Conservation (phyloP, 2,113 vertebrate species). For the Onychorhynchus coronatus region DNA sequence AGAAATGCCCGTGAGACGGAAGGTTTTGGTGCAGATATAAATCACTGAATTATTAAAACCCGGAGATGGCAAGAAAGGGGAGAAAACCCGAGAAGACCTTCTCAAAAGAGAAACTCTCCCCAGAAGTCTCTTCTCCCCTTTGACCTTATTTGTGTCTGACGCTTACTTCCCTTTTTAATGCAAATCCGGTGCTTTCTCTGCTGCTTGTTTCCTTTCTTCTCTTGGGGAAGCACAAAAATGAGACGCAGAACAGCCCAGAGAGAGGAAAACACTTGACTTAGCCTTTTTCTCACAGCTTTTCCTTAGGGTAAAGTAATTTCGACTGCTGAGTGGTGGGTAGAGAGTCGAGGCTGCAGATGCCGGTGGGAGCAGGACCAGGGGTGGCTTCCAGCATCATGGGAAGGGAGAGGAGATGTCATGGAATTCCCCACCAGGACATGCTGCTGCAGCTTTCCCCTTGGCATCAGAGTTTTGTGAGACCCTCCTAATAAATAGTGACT, state of each 20-base stretch:
- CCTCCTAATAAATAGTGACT: fast-evolving
- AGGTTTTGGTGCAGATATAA: background rate
- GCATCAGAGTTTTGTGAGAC: background rate
- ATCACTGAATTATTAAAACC: background rate
- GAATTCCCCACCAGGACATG: background rate
- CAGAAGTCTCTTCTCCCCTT: background rate
- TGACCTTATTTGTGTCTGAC: background rate
- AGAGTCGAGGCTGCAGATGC: background rate
- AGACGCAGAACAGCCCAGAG: background rate
- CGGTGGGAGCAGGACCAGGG: fast-evolving
- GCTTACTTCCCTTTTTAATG: background rate
- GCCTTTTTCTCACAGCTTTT: background rate
- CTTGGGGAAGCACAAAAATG: background rate
- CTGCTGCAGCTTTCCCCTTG: background rate
- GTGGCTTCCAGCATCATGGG: background rate
- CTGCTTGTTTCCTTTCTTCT: background rate
- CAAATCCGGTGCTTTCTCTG: background rate
- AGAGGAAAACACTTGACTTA: background rate
- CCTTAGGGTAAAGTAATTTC: background rate
- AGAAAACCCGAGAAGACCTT: background rate
- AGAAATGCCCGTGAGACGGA: background rate
- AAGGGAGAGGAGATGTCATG: fast-evolving
- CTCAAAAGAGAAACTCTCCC: background rate
- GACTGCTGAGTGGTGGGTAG: fast-evolving
- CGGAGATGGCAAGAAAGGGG: background rate